phyloP scores from a whole-genome alignment of 1,140 invertebrate genomes.

The Pinna nobilis region DNA sequence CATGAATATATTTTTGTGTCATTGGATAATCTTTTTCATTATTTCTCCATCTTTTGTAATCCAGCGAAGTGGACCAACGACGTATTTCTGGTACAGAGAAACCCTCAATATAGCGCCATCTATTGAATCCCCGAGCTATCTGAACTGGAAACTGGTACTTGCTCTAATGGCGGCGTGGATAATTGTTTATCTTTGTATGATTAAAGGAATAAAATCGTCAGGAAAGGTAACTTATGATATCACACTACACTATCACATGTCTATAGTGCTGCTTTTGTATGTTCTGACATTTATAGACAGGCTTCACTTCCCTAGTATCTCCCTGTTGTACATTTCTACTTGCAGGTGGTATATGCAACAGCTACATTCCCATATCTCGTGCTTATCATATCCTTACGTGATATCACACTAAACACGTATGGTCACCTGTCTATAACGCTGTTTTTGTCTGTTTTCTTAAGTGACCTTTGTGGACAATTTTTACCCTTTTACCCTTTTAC shows the following conservation, averaged over 20 bases:
- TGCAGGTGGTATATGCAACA: conserved; percentile 93
- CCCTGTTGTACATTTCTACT: conserved; percentile 43
- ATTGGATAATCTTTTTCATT: not conserved
- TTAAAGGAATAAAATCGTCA: conserved; percentile 97
- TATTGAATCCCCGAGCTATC: conserved; percentile 47
- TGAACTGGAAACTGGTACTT: conserved; percentile 95
- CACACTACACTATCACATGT: not conserved
- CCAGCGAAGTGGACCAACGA: conserved; percentile 61
- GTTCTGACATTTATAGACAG: not conserved
- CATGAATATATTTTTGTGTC: not conserved
- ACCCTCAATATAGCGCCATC: conserved; percentile 58
- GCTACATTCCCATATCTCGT: conserved; percentile 97
- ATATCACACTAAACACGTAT: too few species aligned
- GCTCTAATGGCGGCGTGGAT: conserved; percentile 93
- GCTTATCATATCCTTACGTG: conserved; percentile 94
- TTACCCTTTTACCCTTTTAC: too few species aligned
- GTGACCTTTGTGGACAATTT: too few species aligned
- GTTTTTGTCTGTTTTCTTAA: too few species aligned
- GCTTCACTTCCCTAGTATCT: not conserved
- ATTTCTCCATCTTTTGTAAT: not conserved
- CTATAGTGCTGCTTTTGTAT: not conserved
- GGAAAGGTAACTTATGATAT: conserved; percentile 82
- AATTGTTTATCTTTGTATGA: conserved; percentile 96
- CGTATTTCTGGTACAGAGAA: conserved; percentile 63
- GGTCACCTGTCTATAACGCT: too few species aligned